Percentiles rank a stretch among this genome's conserved stretches.
Conservation (phyloP, 1,140 invertebrate species). For the Lepeophtheirus salmonis region DNA sequence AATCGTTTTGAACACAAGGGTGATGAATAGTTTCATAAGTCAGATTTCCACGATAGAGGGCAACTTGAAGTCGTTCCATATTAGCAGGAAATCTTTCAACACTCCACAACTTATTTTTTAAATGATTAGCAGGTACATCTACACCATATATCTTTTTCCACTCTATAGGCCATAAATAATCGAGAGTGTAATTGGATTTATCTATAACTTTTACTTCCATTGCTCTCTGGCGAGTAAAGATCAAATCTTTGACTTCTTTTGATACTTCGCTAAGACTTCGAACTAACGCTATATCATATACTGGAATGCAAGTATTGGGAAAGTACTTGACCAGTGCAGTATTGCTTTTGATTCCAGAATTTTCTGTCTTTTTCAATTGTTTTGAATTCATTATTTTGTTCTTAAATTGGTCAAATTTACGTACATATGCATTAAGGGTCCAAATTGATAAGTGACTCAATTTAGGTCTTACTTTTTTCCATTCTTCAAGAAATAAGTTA, state of each 20-base stretch:
- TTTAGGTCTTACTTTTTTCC: slow-evolving; percentile 5
- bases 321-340: neutral
- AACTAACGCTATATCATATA: neutral
- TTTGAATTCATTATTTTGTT: neutral
- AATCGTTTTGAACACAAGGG: too few species aligned
- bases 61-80: neutral
- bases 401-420: slow-evolving; percentile 2
- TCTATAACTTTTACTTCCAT: neutral
- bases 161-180: neutral
- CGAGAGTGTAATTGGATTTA: neutral
- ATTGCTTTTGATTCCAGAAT: neutral
- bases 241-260: neutral
- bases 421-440: slow-evolving; percentile 1
- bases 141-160: neutral
- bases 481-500: slow-evolving; percentile 8
- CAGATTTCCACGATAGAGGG: neutral
- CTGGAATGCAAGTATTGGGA: neutral
- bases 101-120: neutral
- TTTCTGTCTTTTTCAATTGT: neutral
- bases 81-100: neutral
- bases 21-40: too few species aligned
- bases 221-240: neutral
- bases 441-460: slow-evolving; percentile 5
- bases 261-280: neutral
- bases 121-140: neutral